These are phyloP conservation scores for Adelosebastes latens DNA, from an alignment of 2,797 vertebrate genomes.

Conservation along the genomic window DNA sequence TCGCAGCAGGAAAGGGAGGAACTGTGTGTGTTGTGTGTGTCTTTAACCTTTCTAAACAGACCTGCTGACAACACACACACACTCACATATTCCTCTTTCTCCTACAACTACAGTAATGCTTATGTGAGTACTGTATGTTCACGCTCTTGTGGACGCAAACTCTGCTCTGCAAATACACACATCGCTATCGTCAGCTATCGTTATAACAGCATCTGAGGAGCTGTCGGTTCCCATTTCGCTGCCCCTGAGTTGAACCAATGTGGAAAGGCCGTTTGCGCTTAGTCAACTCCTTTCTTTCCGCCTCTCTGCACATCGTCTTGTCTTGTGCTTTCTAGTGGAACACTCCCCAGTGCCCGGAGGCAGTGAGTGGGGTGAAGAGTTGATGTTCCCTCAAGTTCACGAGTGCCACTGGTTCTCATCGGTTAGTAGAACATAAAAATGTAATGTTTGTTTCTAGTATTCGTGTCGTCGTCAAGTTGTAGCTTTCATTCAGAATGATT, in stretches of 20 bases:
- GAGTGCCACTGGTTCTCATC: neutral
- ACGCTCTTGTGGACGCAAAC: neutral
- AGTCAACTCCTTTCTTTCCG: slow-evolving; percentile 37
- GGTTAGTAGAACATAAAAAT: slow-evolving; percentile 24
- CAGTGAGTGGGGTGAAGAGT: slow-evolving; percentile 40
- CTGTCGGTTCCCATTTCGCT: slow-evolving; percentile 50
- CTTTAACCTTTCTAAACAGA: slow-evolving; percentile 27
- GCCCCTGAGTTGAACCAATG: slow-evolving; percentile 41
- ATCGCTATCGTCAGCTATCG: slow-evolving; percentile 3
- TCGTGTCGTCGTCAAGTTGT: neutral
- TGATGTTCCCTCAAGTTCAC: slow-evolving; percentile 5
- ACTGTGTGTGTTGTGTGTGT: neutral
- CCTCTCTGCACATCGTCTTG: slow-evolving; percentile 54
- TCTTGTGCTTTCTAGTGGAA: slow-evolving; percentile 63
- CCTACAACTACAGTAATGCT: neutral
- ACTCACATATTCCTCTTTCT: neutral
- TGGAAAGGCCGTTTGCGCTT: slow-evolving; percentile 32
- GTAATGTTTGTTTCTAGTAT: slow-evolving; percentile 35
- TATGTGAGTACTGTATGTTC: neutral
- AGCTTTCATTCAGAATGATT: slow-evolving; percentile 2
- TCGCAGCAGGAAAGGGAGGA: slow-evolving; percentile 1
- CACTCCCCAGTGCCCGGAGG: slow-evolving; percentile 32
- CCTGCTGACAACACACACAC: slow-evolving; percentile 7
- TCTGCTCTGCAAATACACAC: neutral
- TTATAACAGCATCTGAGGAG: slow-evolving; percentile 18